Conservation (phyloP, 2,888 invertebrate genomes). For the Pemphredon lugubris region DNA sequence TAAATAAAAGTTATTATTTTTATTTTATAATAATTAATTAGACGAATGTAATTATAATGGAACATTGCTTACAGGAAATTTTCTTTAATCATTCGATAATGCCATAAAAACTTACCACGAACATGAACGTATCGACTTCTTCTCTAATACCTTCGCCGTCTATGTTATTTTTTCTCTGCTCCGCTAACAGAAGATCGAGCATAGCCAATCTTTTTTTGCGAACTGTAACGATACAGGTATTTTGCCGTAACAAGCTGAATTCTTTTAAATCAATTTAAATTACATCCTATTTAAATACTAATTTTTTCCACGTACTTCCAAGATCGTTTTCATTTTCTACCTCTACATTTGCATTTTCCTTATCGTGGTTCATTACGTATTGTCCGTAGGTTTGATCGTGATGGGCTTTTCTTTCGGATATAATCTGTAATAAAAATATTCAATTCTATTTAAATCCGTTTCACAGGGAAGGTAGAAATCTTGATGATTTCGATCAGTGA, state of each 20-base stretch:
- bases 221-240: slow-evolving; percentile 18
- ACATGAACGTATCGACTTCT: slow-evolving; percentile 77
- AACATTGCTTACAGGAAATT: too few relatives aligned
- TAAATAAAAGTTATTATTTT: too few relatives aligned
- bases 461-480: too few relatives aligned
- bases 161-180: slow-evolving; percentile 62
- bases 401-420: slow-evolving; percentile 67
- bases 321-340: too few relatives aligned
- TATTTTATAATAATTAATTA: background rate
- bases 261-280: background rate
- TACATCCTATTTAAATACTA: too few relatives aligned
- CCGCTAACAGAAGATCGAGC: slow-evolving; percentile 73
- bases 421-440: too few relatives aligned
- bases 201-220: slow-evolving; percentile 69
- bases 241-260: too few relatives aligned
- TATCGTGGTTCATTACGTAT: slow-evolving; percentile 46
- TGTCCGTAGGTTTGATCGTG: slow-evolving; percentile 59
- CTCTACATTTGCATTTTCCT: background rate
- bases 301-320: too few relatives aligned
- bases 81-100: too few relatives aligned
- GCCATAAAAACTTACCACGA: slow-evolving; percentile 58
- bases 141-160: slow-evolving; percentile 73
- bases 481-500: too few relatives aligned
- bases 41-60: background rate
- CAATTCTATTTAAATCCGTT: too few relatives aligned